phyloP scores from a whole-genome alignment of 2,113 vertebrate genomes.

The Melanerpes formicivorus region DNA sequence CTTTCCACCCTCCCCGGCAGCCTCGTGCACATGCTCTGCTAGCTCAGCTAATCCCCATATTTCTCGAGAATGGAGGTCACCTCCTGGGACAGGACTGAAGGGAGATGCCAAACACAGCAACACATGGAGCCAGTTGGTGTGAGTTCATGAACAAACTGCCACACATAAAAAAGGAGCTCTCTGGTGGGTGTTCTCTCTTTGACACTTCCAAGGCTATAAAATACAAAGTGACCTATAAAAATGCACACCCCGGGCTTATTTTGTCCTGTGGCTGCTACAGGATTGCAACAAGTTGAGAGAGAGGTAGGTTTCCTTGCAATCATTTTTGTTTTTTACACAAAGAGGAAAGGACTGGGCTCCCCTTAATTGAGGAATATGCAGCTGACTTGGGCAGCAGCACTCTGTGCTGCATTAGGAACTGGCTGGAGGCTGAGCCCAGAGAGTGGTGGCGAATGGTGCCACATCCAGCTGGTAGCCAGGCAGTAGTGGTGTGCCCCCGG shows the following conservation, averaged over 20 bases:
- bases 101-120: slow-evolving; percentile 20
- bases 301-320: not conserved
- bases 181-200: not conserved
- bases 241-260: not conserved
- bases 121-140: not conserved
- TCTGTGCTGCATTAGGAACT: no score
- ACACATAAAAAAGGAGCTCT: not conserved
- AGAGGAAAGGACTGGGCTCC: not conserved
- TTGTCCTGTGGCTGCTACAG: accelerated
- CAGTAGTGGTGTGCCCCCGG: no score
- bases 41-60: slow-evolving; percentile 28
- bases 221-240: not conserved
- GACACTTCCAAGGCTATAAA: slow-evolving; percentile 1
- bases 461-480: no score
- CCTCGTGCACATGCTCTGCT: not conserved
- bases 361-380: not conserved
- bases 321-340: not conserved
- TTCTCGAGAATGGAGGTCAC: slow-evolving; percentile 43
- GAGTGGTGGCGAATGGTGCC: no score
- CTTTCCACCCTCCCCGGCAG: not conserved
- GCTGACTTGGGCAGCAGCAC: not conserved
- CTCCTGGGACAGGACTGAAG: slow-evolving; percentile 22
- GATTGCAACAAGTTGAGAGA: not conserved
- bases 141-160: not conserved
- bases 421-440: no score